Percentiles rank a stretch among this genome's conserved stretches.
These are phyloP conservation scores for Borostomias antarcticus DNA, from an alignment of 2,797 vertebrate species.

Conservation along the genomic window DNA sequence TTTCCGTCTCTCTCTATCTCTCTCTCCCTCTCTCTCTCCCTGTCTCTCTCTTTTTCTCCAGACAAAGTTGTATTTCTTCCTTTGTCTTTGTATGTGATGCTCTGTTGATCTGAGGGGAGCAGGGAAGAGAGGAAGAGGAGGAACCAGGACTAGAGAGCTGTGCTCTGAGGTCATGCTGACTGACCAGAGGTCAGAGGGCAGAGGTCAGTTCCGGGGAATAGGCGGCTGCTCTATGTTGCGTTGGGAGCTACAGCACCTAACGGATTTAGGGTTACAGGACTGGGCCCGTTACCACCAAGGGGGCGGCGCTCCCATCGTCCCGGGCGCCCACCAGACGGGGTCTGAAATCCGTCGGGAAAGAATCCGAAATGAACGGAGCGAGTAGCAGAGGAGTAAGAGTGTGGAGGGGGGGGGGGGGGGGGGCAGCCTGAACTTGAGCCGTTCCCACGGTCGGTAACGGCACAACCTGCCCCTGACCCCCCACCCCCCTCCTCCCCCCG, in stretches of 20 bases:
- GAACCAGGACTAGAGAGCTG: background rate
- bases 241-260: no score
- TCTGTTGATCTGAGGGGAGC: slow-evolving; percentile 36
- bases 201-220: no score
- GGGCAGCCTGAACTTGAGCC: slow-evolving; percentile 43
- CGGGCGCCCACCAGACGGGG: no score
- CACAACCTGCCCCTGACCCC: slow-evolving; percentile 20
- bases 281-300: no score
- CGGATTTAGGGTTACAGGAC: no score
- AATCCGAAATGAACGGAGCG: background rate
- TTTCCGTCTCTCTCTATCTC: slow-evolving; percentile 31
- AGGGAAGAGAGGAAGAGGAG: slow-evolving; percentile 38
- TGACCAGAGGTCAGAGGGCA: no score
- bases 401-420: no score
- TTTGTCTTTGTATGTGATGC: background rate
- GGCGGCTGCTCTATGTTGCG: no score
- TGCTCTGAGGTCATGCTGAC: no score
- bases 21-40: slow-evolving; percentile 31
- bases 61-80: background rate
- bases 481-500: slow-evolving; percentile 41
- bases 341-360: background rate
- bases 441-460: slow-evolving; percentile 67
- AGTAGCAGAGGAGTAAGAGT: background rate
- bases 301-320: no score
- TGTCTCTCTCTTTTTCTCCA: background rate